phyloP scores from a whole-genome alignment of 1,140 invertebrate genomes.

The Papilio glaucus region DNA sequence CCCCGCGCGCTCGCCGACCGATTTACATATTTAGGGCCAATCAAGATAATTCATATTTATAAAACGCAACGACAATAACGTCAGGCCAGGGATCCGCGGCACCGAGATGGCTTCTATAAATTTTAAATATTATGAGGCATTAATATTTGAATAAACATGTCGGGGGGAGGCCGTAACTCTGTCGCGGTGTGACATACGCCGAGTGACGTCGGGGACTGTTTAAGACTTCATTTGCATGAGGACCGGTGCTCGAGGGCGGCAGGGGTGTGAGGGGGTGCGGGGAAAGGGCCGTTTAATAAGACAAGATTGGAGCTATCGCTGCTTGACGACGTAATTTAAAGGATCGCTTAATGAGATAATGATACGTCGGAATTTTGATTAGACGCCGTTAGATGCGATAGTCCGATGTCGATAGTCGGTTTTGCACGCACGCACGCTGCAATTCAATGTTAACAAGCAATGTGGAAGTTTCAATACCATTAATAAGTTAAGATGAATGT shows the following conservation, averaged over 20 bases:
- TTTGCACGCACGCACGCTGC: not conserved
- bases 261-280: not conserved
- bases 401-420: not conserved
- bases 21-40: slow-evolving; percentile 50
- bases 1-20: not conserved
- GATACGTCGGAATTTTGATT: slow-evolving; percentile 38
- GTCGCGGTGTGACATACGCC: slow-evolving; percentile 52
- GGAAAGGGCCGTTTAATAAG: slow-evolving; percentile 13
- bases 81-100: slow-evolving; percentile 36
- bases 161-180: slow-evolving; percentile 48
- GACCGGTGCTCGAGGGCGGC: slow-evolving; percentile 27
- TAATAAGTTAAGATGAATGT: too few relatives aligned
- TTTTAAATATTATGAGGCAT: slow-evolving; percentile 67
- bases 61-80: slow-evolving; percentile 45
- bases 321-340: slow-evolving; percentile 34
- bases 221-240: slow-evolving; percentile 57
- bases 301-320: slow-evolving; percentile 34
- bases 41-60: slow-evolving; percentile 52
- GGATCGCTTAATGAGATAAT: slow-evolving; percentile 37
- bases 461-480: not conserved
- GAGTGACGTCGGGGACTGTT: slow-evolving; percentile 47
- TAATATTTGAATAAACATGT: slow-evolving; percentile 76
- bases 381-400: slow-evolving; percentile 14
- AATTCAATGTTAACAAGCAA: not conserved
- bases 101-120: slow-evolving; percentile 54